These are phyloP conservation scores for Prionailurus bengalensis DNA, from an alignment of 2,113 vertebrate species.

Conservation along the genomic window DNA sequence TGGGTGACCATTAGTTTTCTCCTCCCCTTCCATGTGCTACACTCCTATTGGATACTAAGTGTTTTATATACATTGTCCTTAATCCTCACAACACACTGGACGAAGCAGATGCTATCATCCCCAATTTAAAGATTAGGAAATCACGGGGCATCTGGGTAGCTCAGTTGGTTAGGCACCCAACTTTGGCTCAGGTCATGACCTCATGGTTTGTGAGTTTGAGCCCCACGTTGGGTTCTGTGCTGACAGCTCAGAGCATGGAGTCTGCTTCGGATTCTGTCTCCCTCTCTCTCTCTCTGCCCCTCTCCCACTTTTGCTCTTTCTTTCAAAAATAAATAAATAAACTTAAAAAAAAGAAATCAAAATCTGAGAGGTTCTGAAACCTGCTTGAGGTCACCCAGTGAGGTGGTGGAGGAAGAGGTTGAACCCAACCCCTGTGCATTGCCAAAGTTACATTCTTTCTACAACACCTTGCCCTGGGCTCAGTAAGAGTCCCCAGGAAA, in stretches of 20 bases:
- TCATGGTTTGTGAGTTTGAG: no score
- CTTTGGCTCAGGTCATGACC: no score
- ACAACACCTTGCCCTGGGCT: not conserved
- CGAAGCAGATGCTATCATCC: not conserved
- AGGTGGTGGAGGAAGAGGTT: not conserved
- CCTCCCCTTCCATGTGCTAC: no score
- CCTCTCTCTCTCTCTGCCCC: no score
- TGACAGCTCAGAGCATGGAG: no score
- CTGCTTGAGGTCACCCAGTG: not conserved
- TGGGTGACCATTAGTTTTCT: not conserved
- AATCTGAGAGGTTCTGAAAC: not conserved
- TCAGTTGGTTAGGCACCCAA: no score
- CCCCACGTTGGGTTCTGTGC: no score
- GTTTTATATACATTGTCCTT: not conserved
- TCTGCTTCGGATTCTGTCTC: no score
- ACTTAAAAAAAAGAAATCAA: not conserved
- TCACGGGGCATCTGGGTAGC: no score
- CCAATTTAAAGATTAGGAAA: not conserved
- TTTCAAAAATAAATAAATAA: no score
- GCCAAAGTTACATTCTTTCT: not conserved
- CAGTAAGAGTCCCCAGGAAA: not conserved
- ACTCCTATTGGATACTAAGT: not conserved
- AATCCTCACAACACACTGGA: not conserved
- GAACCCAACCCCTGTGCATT: not conserved
- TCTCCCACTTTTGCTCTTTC: no score